Evolutionary conservation across 2,888 invertebrate genomes (phyloP), one percentile per base, ranked within the genome.

Genomic region (Polyommatus icarus): DNA sequence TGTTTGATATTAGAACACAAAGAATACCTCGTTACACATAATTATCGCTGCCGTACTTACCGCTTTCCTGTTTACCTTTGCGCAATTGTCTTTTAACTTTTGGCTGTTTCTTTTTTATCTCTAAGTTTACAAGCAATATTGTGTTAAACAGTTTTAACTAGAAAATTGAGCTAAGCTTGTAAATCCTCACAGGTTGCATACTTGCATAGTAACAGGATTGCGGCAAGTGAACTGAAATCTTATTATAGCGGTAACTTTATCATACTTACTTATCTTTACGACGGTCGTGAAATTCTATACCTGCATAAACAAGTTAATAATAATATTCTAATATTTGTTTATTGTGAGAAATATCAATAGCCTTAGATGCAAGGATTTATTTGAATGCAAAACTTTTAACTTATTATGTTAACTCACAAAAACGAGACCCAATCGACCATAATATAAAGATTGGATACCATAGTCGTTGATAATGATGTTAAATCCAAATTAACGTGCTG

Each of bases 251-350:
- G 73, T 46, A 61, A 61, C 61, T 61, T 61, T 24, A 61, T 24
- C 61, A 61, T 24, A 61, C 61, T 12, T 24, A 61, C 61, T 12
- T 61, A 61, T 24, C 24, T 61, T 18, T 40, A 72, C 72, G 61
- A 24, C 72, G 72, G 73, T 73, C n/a, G 15, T 46, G 73, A 73
- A 73, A 73, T 46, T 24, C 50, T 73, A 73, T 29, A n/a, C 32
- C 3, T 29, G 73, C 50, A 46, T 15, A 20, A 24, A 24, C 24
- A 24, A 20, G 24, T 61, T 24, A 61, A 61, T 61, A 61, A 61
- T 61, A 61, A 61, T 61, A 61, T 61, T 59, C n/a, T 20, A 59
- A 59, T 8, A 59, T 61, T 24, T 61, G 61, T 61, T 59, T 59
- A n/a, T 59, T 59, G 7, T n/a, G 59, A n/a, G 20, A 59, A 20